These are phyloP conservation scores for Cephus runcator DNA, from an alignment of 2,888 invertebrate genomes.

Conservation along the genomic window DNA sequence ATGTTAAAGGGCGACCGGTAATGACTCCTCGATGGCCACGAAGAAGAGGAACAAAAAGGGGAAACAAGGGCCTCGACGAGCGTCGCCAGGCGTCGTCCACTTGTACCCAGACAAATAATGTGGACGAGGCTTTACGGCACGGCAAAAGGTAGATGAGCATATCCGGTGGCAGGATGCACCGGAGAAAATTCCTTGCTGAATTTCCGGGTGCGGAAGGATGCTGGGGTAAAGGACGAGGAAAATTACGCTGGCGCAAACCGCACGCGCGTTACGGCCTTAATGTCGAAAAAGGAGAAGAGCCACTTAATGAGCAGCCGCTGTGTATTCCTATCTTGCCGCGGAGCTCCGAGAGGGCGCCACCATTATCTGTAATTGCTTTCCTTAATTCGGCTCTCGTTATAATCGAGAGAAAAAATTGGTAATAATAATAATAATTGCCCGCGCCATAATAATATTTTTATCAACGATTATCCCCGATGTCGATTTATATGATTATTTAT, in stretches of 20 bases:
- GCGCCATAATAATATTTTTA: not conserved
- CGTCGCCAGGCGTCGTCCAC: not conserved
- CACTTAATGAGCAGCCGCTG: slow-evolving; percentile 40
- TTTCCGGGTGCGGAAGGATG: not conserved
- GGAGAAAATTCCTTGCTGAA: not conserved
- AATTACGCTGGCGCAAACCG: slow-evolving; percentile 34
- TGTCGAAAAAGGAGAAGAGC: slow-evolving; percentile 31
- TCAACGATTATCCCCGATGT: not conserved
- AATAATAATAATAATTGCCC: not conserved
- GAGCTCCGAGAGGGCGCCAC: slow-evolving; percentile 10
- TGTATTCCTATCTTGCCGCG: slow-evolving; percentile 29
- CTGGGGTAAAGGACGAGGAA: slow-evolving; percentile 16
- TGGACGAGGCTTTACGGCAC: not conserved
- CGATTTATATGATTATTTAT: no score
- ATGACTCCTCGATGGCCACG: not conserved
- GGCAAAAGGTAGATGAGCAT: not conserved
- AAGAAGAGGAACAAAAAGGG: not conserved
- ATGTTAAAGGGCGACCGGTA: not conserved
- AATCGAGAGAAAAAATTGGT: not conserved
- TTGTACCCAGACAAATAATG: not conserved
- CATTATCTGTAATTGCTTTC: slow-evolving; percentile 61
- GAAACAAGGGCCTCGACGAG: not conserved
- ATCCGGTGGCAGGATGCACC: not conserved
- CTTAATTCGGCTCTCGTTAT: slow-evolving; percentile 41
- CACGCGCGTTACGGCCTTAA: slow-evolving; percentile 51